Conservation (phyloP, 2,888 invertebrate genomes). For the Ophion costatus region DNA sequence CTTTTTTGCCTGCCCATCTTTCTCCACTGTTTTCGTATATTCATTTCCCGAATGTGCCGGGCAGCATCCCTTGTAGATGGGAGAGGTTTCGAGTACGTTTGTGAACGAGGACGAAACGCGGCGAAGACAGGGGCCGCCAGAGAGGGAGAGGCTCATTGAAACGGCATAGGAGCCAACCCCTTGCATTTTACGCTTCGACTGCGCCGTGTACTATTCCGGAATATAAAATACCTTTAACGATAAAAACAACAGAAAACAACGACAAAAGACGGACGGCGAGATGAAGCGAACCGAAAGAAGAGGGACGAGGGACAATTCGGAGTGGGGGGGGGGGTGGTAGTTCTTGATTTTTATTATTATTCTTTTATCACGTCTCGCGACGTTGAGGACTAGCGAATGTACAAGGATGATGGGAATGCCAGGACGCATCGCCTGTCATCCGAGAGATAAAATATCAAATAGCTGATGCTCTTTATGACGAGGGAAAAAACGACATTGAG, state of each 20-base stretch:
- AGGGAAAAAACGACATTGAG: neutral
- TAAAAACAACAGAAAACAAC: constrained; percentile 39
- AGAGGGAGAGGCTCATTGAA: constrained; percentile 52
- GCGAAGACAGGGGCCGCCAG: neutral
- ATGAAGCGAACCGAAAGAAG: constrained; percentile 13
- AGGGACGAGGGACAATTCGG: constrained; percentile 4
- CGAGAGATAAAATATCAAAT: constrained; percentile 75
- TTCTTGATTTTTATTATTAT: constrained; percentile 40
- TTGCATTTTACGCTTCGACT: constrained; percentile 73
- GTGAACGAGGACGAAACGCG: neutral
- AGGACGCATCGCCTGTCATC: constrained; percentile 76
- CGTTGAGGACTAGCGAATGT: constrained; percentile 35
- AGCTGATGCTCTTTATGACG: neutral
- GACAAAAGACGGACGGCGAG: constrained; percentile 32
- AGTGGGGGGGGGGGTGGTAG: neutral
- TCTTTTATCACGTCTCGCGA: constrained; percentile 40
- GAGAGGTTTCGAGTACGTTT: neutral
- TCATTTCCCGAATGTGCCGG: constrained; percentile 27
- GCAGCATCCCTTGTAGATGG: constrained; percentile 15
- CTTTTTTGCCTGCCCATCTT: neutral
- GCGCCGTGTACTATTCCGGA: constrained; percentile 54
- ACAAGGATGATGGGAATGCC: constrained; percentile 70
- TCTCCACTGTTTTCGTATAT: constrained; percentile 13
- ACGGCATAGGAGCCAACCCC: constrained; percentile 66
- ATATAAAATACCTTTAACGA: constrained; percentile 65